Base-by-base conservation (phyloP, 2,888 invertebrate species). In the Odiellus spinosus region DNA sequence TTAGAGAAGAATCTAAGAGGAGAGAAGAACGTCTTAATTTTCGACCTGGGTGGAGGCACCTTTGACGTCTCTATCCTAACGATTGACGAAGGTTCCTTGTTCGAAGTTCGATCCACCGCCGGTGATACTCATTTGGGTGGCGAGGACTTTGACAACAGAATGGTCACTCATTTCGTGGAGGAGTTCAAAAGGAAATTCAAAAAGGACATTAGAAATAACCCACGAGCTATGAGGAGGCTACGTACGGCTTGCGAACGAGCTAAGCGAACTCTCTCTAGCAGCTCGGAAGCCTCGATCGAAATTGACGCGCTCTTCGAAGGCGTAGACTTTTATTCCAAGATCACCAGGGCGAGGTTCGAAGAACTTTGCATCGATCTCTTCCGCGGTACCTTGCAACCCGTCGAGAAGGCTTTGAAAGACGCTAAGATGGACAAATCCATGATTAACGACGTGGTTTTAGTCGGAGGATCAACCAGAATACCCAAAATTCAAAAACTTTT, bases 371-470 rank as follows among this genome's bases (percentile, higher is more conserved):
- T 75, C 3, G 80, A 80, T 60, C 65, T 80, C 41, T 81, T 82
- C 71, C 68, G 80, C 44, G 73, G 74, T 17, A 83, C 83, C 0
- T 61, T 86, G 51, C 73, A 78, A 40, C 82, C 83, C 0, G 82
- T 85, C 1, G 81, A 83, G 60, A 78, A 80, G 58, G 81, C 83
- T 0, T 67, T 85, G n/a, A n/a, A n/a, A n/a, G n/a, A n/a, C n/a
- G n/a, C n/a, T n/a, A n/a, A n/a, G n/a, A n/a, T n/a, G n/a, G 82
- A 82, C 65, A 83, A 84, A 61, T 68, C 71, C 35, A 71, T 74
- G 53, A 80, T 84, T 52, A 74, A 83, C 61, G 83, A 84, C 58
- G 77, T 85, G 2, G 83, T 85, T 0, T 69, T 85, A 26, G 84
- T 84, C n/a, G n/a, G n/a, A n/a, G n/a, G n/a, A n/a, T n/a, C n/a